Conservation (phyloP, 1,140 invertebrate species). For the Tribolium castaneum region DNA sequence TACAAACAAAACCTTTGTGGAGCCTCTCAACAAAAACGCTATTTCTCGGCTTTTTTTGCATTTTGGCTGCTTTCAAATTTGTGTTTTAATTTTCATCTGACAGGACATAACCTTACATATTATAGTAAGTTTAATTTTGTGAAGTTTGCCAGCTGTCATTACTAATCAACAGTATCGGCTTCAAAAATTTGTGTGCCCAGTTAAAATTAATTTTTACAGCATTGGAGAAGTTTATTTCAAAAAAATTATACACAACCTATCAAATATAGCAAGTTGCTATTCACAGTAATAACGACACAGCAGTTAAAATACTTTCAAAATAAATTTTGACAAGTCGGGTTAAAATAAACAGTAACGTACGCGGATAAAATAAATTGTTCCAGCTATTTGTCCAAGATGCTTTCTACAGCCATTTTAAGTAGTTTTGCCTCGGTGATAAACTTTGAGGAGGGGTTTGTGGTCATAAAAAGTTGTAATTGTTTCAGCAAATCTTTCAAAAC, state of each 20-base stretch:
- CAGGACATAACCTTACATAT: slow-evolving; percentile 6
- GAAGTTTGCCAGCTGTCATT: not conserved
- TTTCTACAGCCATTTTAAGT: slow-evolving; percentile 77
- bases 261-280: not conserved
- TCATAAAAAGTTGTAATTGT: slow-evolving; percentile 78
- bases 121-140: not conserved
- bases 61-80: slow-evolving; percentile 49
- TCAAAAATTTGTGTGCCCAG: not conserved
- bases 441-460: slow-evolving; percentile 75
- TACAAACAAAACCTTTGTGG: slow-evolving; percentile 66
- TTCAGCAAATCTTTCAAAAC: slow-evolving; percentile 81
- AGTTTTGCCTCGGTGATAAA: slow-evolving; percentile 79
- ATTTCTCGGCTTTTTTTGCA: slow-evolving; percentile 65
- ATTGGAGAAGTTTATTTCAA: not conserved
- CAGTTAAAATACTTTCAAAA: slow-evolving; percentile 9
- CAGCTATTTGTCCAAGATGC: slow-evolving; percentile 26
- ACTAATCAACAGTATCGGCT: not conserved
- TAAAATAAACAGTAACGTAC: not conserved
- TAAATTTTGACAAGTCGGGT: not conserved
- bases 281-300: not conserved
- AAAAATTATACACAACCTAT: slow-evolving; percentile 8
- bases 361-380: not conserved
- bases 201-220: not conserved
- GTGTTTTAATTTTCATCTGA: not conserved
- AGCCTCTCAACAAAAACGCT: slow-evolving; percentile 65